Evolutionary conservation across 2,888 invertebrate genomes (phyloP).

Genomic region (Andrena hattorfiana): DNA sequence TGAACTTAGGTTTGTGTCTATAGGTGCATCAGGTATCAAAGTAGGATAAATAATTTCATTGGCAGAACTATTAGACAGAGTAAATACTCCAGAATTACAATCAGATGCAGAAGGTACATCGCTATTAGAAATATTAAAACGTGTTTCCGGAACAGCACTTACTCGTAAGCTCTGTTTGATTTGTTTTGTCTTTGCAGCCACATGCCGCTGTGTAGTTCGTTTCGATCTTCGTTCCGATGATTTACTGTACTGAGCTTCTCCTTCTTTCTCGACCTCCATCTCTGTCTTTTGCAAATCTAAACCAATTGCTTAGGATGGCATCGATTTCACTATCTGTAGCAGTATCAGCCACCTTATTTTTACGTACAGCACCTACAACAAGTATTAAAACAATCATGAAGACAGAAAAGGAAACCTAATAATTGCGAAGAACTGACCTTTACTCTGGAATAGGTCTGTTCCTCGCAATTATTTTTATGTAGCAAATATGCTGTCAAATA

Average conservation of each 20-base stretch:
- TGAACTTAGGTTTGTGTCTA: not conserved
- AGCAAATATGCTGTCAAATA: too few species aligned
- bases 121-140: not conserved
- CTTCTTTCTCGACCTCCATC: not conserved
- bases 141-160: not conserved
- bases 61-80: too few species aligned
- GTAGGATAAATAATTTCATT: too few species aligned
- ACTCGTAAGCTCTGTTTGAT: not conserved
- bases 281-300: not conserved
- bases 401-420: too few species aligned
- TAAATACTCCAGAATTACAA: too few species aligned
- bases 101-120: too few species aligned
- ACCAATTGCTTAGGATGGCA: not conserved
- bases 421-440: too few species aligned
- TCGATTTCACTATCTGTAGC: not conserved
- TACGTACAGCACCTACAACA: not conserved
- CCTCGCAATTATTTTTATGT: too few species aligned
- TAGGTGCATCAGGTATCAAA: too few species aligned
- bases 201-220: not conserved
- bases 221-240: not conserved
- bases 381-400: not conserved
- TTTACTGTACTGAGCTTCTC: too few species aligned
- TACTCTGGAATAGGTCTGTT: too few species aligned
- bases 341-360: not conserved
- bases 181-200: not conserved